A percentile compares a stretch with the other conserved stretches of the same genome.
These are phyloP conservation scores for Hyles lineata DNA, from an alignment of 2,888 invertebrate genomes.

Conservation along the genomic window DNA sequence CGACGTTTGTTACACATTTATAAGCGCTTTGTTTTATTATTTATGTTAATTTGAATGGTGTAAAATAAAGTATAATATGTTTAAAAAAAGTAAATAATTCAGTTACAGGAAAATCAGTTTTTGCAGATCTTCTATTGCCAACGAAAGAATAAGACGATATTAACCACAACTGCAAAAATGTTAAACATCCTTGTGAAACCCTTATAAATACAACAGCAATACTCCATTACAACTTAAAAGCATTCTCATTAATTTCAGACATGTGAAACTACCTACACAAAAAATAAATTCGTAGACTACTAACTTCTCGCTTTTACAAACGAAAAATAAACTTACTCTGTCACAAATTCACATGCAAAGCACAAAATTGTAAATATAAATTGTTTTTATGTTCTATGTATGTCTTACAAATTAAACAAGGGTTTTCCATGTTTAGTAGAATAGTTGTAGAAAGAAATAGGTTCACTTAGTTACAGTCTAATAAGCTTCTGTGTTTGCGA, in stretches of 20 bases:
- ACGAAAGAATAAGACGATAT: no score
- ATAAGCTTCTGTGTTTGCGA: constrained; percentile 15
- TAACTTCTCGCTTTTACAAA: background rate
- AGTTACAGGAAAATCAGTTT: no score
- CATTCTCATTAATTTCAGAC: background rate
- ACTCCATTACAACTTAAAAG: background rate
- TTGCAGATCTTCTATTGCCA: no score
- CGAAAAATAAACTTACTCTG: background rate
- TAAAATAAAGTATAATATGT: no score
- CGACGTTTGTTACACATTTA: no score
- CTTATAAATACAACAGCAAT: background rate
- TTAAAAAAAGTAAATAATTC: no score
- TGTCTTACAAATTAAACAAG: constrained; percentile 4
- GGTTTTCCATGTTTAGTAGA: background rate
- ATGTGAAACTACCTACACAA: background rate
- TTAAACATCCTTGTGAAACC: background rate
- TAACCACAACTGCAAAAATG: no score
- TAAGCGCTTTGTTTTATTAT: no score
- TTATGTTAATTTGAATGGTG: no score
- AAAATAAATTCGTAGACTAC: background rate
- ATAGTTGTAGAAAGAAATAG: constrained; percentile 6
- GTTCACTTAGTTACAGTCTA: background rate
- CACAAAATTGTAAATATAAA: background rate
- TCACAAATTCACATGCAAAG: background rate
- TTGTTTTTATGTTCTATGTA: background rate